Conservation (phyloP, 2,113 vertebrate genomes). For the Stegostoma tigrinum region DNA sequence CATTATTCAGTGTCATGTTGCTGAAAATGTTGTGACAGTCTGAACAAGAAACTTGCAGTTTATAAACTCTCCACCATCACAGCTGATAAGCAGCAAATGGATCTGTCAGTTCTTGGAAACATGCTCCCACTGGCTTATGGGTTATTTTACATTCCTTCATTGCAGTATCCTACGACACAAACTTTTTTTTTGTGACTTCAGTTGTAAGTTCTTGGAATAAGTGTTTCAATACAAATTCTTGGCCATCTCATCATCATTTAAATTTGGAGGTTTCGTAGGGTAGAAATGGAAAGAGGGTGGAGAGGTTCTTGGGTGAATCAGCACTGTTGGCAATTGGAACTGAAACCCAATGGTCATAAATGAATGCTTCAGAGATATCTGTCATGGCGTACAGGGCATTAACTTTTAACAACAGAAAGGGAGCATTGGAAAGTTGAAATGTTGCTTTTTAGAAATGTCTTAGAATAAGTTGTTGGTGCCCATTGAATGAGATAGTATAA, state of each 20-base stretch:
- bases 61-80: not conserved
- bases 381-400: too few species aligned
- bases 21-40: not conserved
- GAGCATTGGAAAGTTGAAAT: not conserved
- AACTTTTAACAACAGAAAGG: not conserved
- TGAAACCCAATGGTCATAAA: not conserved
- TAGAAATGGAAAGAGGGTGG: not conserved
- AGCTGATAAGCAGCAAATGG: not conserved
- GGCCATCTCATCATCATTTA: not conserved
- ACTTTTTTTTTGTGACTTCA: not conserved
- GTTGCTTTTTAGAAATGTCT: not conserved
- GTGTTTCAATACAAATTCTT: not conserved
- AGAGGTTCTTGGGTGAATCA: not conserved
- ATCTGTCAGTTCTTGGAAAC: not conserved
- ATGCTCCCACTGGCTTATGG: not conserved
- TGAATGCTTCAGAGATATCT: not conserved
- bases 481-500: not conserved
- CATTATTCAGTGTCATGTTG: not conserved
- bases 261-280: not conserved
- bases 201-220: not conserved
- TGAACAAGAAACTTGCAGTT: not conserved
- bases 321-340: too few species aligned
- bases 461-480: not conserved
- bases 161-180: not conserved
- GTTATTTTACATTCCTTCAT: not conserved